phyloP scores from a whole-genome alignment of 2,113 vertebrate genomes.

The Cyphomyrus discorhynchus region DNA sequence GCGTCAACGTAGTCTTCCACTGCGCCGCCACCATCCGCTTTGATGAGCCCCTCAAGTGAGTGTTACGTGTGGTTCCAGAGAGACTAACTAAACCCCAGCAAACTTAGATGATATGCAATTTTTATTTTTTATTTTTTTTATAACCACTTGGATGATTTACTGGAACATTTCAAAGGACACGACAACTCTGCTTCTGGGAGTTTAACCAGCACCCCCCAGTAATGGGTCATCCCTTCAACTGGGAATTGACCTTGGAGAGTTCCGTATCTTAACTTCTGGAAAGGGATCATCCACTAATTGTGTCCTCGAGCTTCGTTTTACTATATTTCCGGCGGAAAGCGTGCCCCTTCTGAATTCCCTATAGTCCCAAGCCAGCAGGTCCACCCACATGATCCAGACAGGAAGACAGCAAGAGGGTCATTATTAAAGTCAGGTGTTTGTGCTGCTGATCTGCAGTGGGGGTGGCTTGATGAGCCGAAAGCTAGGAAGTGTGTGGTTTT shows the following conservation, averaged over 20 bases:
- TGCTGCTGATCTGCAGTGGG: neutral
- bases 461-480: neutral
- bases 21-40: constrained; percentile 92
- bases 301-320: neutral
- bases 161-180: neutral
- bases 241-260: neutral
- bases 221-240: neutral
- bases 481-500: neutral
- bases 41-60: constrained; percentile 81
- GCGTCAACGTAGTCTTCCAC: constrained; percentile 85
- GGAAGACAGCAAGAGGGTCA: neutral
- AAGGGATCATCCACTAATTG: neutral
- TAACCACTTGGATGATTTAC: neutral
- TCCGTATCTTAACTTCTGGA: neutral
- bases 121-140: neutral
- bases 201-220: neutral
- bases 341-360: neutral
- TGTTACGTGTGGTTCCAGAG: neutral
- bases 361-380: neutral
- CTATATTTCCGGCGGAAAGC: neutral
- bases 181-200: neutral
- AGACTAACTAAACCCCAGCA: neutral
- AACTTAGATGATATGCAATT: neutral
- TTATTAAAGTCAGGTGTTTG: neutral
- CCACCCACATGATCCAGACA: neutral